Percentiles rank a stretch among this genome's conserved stretches.
phyloP scores from a whole-genome alignment of 2,113 vertebrate genomes.

The Gulo gulo region DNA sequence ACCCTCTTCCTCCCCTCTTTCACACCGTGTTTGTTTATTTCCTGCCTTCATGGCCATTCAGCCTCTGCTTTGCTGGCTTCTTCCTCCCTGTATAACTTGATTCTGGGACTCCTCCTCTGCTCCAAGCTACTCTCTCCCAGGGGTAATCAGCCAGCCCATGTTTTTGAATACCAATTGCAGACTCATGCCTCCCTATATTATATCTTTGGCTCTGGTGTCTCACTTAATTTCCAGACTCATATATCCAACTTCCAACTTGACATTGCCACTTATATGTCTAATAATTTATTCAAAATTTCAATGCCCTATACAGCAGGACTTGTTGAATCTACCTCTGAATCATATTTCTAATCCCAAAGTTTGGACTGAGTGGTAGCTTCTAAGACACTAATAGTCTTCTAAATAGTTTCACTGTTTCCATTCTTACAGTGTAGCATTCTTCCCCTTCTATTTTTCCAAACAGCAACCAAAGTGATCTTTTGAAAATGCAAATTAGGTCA shows the following conservation, averaged over 20 bases:
- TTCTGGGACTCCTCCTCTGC: background rate
- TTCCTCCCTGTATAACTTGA: background rate
- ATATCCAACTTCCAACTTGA: background rate
- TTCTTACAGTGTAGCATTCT: background rate
- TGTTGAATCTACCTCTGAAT: background rate
- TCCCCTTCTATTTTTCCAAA: background rate
- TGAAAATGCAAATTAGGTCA: background rate
- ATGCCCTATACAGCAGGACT: background rate
- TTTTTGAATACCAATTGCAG: background rate
- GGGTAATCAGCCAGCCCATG: background rate
- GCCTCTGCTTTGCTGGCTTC: background rate
- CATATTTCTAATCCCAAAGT: background rate
- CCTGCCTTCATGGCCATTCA: background rate
- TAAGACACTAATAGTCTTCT: background rate
- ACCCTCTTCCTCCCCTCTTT: background rate
- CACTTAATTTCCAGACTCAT: background rate
- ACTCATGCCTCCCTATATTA: background rate
- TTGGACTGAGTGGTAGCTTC: background rate
- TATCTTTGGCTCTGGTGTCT: background rate
- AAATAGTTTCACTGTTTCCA: background rate
- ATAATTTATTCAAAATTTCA: constrained; percentile 3
- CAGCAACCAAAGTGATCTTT: background rate
- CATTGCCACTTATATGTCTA: background rate
- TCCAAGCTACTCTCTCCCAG: background rate
- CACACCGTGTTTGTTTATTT: background rate